phyloP scores from a whole-genome alignment of 2,797 vertebrate genomes.

The Sebastes hubbsi region DNA sequence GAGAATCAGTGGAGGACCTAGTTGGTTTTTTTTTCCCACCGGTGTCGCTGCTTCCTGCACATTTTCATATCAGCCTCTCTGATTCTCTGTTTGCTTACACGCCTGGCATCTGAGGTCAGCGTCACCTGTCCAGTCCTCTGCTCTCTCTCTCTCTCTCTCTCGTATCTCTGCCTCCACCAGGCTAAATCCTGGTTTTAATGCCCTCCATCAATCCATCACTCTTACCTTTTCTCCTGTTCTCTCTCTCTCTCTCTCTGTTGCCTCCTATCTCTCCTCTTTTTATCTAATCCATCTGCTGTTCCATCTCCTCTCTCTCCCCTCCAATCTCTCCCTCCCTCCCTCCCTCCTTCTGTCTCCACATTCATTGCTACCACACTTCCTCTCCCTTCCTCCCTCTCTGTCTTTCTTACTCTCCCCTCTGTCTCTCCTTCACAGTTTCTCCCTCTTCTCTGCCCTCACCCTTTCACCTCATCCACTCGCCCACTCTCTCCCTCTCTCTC shows the following conservation, averaged over 20 bases:
- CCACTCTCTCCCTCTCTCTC: background rate
- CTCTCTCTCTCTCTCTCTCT: background rate
- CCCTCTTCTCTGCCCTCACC: background rate
- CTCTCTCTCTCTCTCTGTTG: background rate
- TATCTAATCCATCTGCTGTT: slow-evolving; percentile 22
- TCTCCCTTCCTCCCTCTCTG: background rate
- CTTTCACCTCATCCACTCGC: background rate
- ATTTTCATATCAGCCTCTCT: slow-evolving; percentile 33
- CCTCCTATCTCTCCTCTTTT: slow-evolving; percentile 1
- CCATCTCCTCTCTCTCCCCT: background rate
- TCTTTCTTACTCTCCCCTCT: background rate
- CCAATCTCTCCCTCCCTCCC: background rate
- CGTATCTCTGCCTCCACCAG: slow-evolving; percentile 6
- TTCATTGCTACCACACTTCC: background rate
- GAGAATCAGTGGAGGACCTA: background rate
- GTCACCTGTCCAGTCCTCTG: background rate
- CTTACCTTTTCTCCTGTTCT: background rate
- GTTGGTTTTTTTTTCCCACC: background rate
- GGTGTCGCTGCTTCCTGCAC: background rate
- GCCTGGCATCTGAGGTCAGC: slow-evolving; percentile 7
- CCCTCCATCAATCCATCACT: slow-evolving; percentile 29
- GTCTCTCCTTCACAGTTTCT: background rate
- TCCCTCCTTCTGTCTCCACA: slow-evolving; percentile 3
- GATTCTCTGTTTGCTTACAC: slow-evolving; percentile 6
- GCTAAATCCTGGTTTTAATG: slow-evolving; percentile 24